Percentiles rank a stretch among this genome's conserved stretches.
These are phyloP conservation scores for Athrips mouffetella DNA, from an alignment of 2,888 invertebrate genomes.

Conservation along the genomic window DNA sequence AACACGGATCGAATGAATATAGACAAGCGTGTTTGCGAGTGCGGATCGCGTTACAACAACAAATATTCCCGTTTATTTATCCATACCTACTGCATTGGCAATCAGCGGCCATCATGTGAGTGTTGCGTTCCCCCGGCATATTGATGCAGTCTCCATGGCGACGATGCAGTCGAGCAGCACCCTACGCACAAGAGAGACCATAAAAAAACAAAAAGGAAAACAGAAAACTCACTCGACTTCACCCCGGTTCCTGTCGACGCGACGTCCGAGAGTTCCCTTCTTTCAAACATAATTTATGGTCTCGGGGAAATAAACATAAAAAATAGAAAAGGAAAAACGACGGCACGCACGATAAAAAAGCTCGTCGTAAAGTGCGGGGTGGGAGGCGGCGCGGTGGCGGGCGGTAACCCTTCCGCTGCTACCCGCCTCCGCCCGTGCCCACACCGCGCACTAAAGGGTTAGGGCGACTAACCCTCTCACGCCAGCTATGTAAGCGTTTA, in stretches of 20 bases:
- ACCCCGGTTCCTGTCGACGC: slow-evolving; percentile 73
- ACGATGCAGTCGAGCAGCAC: slow-evolving; percentile 57
- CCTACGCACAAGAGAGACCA: slow-evolving; percentile 59
- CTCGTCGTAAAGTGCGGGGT: slow-evolving; percentile 71
- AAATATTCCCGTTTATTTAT: slow-evolving; percentile 62
- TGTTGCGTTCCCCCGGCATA: slow-evolving; percentile 41
- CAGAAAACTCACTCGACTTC: slow-evolving; percentile 67
- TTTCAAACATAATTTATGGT: slow-evolving; percentile 80
- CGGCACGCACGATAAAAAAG: slow-evolving; percentile 79
- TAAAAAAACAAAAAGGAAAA: slow-evolving; percentile 69
- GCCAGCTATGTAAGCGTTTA: slow-evolving; percentile 36
- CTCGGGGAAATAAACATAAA: slow-evolving; percentile 79
- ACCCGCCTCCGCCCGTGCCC: slow-evolving; percentile 40
- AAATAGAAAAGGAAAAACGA: slow-evolving; percentile 79
- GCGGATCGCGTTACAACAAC: slow-evolving; percentile 69
- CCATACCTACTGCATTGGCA: slow-evolving; percentile 42
- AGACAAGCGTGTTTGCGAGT: slow-evolving; percentile 64
- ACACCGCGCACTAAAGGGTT: slow-evolving; percentile 66
- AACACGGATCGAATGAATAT: slow-evolving; percentile 72
- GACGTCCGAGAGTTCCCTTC: slow-evolving; percentile 77
- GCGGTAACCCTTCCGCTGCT: slow-evolving; percentile 73
- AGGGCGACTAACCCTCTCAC: slow-evolving; percentile 62
- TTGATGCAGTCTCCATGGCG: slow-evolving; percentile 70
- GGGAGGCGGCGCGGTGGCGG: slow-evolving; percentile 46
- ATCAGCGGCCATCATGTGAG: slow-evolving; percentile 31